Evolutionary conservation across 1,140 invertebrate genomes (phyloP).

Genomic region (Wiebesia pumilae): DNA sequence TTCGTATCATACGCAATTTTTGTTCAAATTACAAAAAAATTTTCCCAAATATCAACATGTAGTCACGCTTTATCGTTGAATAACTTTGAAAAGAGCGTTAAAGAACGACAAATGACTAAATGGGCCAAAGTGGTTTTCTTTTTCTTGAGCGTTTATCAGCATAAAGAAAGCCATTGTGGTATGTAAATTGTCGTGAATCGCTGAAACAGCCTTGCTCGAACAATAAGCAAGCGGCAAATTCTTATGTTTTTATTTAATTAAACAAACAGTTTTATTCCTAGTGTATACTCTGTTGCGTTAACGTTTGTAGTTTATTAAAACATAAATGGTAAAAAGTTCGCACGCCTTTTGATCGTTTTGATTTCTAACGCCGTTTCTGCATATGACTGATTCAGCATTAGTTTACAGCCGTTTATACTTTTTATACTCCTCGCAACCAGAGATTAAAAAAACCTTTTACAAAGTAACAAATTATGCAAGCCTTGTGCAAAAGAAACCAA

Average conservation of each 20-base stretch:
- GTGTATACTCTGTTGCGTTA: too few relatives aligned
- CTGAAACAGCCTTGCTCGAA: too few relatives aligned
- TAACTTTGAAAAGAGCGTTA: not conserved
- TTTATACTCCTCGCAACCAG: not conserved
- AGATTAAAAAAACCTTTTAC: not conserved
- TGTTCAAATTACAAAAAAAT: too few relatives aligned
- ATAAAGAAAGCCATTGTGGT: not conserved
- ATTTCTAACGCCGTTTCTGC: not conserved
- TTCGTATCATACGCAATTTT: too few relatives aligned
- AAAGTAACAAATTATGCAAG: conserved; percentile 16
- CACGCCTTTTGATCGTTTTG: not conserved
- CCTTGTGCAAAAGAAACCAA: not conserved
- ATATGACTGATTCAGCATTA: not conserved
- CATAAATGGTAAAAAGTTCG: not conserved
- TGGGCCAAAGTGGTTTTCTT: not conserved
- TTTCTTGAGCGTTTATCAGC: not conserved
- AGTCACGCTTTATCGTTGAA: not conserved
- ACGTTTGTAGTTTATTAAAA: not conserved
- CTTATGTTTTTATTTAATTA: too few relatives aligned
- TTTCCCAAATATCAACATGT: not conserved
- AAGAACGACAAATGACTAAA: not conserved
- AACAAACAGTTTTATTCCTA: too few relatives aligned
- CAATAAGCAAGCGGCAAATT: too few relatives aligned
- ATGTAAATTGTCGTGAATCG: too few relatives aligned
- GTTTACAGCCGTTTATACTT: not conserved